Conservation (phyloP, 2,113 vertebrate species). For the Caranx melampygus region DNA sequence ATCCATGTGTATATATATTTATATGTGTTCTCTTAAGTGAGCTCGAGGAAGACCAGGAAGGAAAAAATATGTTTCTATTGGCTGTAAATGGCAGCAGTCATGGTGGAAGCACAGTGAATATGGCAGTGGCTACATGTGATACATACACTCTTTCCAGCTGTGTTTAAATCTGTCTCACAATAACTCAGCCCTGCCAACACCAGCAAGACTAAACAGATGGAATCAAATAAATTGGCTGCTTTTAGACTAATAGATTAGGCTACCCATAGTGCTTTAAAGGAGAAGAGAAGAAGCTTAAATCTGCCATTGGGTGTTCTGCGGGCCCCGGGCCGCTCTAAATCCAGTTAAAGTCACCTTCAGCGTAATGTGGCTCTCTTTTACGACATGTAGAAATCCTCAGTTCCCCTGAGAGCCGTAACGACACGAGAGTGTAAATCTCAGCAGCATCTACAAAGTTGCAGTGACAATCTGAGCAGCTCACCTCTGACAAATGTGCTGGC, state of each 20-base stretch:
- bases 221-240: slow-evolving; percentile 84
- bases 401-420: slow-evolving; percentile 78
- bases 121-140: slow-evolving; percentile 61
- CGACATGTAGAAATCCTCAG: slow-evolving; percentile 81
- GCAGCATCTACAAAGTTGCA: slow-evolving; percentile 76
- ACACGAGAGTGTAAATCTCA: slow-evolving; percentile 82
- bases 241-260: slow-evolving; percentile 85
- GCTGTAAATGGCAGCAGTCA: slow-evolving; percentile 53
- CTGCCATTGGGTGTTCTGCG: slow-evolving; percentile 74
- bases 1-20: neutral
- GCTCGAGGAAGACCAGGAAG: slow-evolving; percentile 12
- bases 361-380: slow-evolving; percentile 83
- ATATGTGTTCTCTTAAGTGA: neutral
- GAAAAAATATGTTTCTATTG: slow-evolving; percentile 38
- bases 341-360: slow-evolving; percentile 88
- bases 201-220: slow-evolving; percentile 83
- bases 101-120: slow-evolving; percentile 49
- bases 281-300: slow-evolving; percentile 80
- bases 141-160: slow-evolving; percentile 75
- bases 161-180: slow-evolving; percentile 82
- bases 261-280: slow-evolving; percentile 74
- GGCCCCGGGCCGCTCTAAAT: slow-evolving; percentile 79
- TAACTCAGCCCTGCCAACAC: slow-evolving; percentile 73
- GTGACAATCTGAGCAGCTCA: slow-evolving; percentile 70
- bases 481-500: slow-evolving; percentile 76